Conservation (phyloP, 2,797 vertebrate genomes). For the Lutjanus argentimaculatus region DNA sequence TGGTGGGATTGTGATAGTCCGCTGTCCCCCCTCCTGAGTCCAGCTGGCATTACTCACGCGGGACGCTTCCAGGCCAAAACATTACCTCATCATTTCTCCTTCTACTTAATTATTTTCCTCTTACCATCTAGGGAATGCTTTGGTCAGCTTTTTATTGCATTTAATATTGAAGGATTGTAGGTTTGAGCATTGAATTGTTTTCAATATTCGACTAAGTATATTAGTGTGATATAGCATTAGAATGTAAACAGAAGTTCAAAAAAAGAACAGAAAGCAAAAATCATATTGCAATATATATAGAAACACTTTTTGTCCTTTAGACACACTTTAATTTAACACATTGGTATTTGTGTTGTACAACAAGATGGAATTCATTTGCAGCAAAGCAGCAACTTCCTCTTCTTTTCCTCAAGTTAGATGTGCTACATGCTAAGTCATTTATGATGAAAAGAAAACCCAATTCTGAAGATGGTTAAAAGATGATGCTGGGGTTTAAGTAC, state of each 20-base stretch:
- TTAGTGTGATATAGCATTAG: not conserved
- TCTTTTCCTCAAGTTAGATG: too few species aligned
- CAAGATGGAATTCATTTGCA: too few species aligned
- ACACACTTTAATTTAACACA: not conserved
- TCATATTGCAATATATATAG: not conserved
- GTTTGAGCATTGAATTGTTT: not conserved
- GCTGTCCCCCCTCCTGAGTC: constrained; percentile 57
- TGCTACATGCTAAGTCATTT: too few species aligned
- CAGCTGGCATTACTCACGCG: constrained; percentile 64
- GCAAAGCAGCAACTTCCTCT: too few species aligned
- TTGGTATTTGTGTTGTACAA: not conserved
- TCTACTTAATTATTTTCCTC: constrained; percentile 1
- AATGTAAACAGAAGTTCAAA: not conserved
- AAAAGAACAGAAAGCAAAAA: not conserved
- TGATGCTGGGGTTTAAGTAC: too few species aligned
- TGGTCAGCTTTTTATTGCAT: not conserved
- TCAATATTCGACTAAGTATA: too few species aligned
- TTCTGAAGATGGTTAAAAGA: too few species aligned
- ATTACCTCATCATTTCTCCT: constrained; percentile 70
- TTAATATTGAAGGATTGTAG: not conserved
- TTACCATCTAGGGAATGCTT: not conserved
- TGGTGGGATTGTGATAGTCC: constrained; percentile 66
- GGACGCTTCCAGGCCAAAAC: constrained; percentile 62
- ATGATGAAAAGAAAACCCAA: too few species aligned
- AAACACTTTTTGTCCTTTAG: not conserved